These are phyloP conservation scores for Trypoxylon attenuatum DNA, from an alignment of 2,888 invertebrate genomes.

Conservation along the genomic window DNA sequence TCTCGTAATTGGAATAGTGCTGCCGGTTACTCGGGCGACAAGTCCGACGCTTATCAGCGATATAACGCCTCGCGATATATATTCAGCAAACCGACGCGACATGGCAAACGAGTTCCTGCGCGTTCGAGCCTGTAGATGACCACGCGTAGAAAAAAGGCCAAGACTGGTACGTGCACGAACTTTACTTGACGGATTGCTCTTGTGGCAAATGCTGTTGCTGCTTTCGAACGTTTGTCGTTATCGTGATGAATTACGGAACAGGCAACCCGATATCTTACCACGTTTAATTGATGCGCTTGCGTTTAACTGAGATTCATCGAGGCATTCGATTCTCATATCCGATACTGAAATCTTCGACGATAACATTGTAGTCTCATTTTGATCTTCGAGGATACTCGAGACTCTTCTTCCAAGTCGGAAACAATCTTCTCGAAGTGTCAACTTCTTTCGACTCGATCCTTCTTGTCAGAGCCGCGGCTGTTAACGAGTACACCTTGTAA, in stretches of 20 bases:
- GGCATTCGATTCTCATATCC: too few species aligned
- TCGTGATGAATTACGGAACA: not conserved
- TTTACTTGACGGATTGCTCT: slow-evolving; percentile 30
- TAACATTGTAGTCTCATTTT: too few species aligned
- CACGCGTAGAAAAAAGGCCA: slow-evolving; percentile 10
- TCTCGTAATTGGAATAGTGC: slow-evolving; percentile 44
- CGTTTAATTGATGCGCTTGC: not conserved
- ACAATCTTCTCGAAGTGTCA: slow-evolving; percentile 49
- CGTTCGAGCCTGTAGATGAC: slow-evolving; percentile 25
- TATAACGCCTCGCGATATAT: slow-evolving; percentile 42
- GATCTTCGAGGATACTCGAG: slow-evolving; percentile 4
- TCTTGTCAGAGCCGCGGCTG: slow-evolving; percentile 32
- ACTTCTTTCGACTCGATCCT: slow-evolving; percentile 51
- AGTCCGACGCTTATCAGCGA: slow-evolving; percentile 43
- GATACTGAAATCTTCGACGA: too few species aligned
- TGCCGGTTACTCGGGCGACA: slow-evolving; percentile 17
- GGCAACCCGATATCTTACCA: not conserved
- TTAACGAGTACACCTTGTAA: slow-evolving; percentile 53
- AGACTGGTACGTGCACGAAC: slow-evolving; percentile 7
- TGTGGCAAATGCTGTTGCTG: too few species aligned
- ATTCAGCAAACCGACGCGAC: slow-evolving; percentile 28
- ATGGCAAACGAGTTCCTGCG: slow-evolving; percentile 39
- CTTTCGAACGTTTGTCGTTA: too few species aligned
- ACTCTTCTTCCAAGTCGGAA: slow-evolving; percentile 18
- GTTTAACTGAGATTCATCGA: too few species aligned